Percentiles rank a stretch among this genome's conserved stretches.
phyloP scores from a whole-genome alignment of 2,113 vertebrate species.

The Leptobrachium leishanense region DNA sequence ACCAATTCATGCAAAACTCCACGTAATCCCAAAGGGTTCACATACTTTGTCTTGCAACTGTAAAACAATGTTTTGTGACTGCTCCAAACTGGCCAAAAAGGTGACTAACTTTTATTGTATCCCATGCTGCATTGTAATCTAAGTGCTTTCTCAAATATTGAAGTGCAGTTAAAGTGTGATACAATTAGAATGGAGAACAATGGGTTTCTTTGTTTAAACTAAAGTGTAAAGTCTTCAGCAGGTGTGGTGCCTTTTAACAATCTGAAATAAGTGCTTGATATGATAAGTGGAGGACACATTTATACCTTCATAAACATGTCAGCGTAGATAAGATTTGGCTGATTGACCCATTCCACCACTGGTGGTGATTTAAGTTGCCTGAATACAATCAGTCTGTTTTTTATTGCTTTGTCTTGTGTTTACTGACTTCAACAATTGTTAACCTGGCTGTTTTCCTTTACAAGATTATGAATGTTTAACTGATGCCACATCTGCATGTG shows the following conservation, averaged over 20 bases:
- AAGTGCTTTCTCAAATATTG: background rate
- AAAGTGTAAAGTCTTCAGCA: background rate
- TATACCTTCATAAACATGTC: conserved; percentile 2
- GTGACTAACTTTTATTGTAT: too few relatives aligned
- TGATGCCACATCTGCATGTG: background rate
- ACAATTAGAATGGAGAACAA: background rate
- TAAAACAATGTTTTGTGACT: too few relatives aligned
- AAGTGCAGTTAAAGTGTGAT: background rate
- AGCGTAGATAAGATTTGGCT: conserved; percentile 23
- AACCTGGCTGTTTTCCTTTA: conserved; percentile 11
- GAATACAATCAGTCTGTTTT: conserved; percentile 1
- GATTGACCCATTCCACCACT: background rate
- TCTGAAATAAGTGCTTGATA: conserved; percentile 20
- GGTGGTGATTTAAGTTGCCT: background rate
- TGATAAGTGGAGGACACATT: conserved; percentile 32
- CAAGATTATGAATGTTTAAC: conserved; percentile 12
- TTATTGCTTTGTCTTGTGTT: conserved; percentile 16
- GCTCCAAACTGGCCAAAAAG: too few relatives aligned
- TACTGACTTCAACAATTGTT: conserved; percentile 27
- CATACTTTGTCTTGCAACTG: too few relatives aligned
- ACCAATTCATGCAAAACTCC: too few relatives aligned
- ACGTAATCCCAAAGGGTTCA: too few relatives aligned
- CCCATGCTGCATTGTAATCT: too few relatives aligned
- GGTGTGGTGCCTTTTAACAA: conserved; percentile 9
- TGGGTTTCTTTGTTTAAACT: conserved; percentile 2